Base-by-base conservation (phyloP, 2,113 vertebrate species). In the Dermatemys mawii region DNA sequence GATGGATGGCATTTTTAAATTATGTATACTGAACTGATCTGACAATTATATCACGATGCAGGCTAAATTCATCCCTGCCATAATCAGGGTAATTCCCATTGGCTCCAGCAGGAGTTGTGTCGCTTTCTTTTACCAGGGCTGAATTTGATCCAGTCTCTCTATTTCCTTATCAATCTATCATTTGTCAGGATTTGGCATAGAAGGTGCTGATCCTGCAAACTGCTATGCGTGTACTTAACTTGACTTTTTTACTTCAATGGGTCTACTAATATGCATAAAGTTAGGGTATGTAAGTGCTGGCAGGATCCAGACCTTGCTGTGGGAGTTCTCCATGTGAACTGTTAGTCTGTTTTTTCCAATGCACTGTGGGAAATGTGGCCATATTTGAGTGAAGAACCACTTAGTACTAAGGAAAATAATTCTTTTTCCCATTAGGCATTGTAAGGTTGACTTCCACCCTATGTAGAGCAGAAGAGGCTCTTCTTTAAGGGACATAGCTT, bases 1-100 rank as follows among this genome's bases (percentile, higher is more conserved):
- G 54, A 87, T 16, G 0, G 0, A n/a, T 73, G 78, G 73, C 76
- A 67, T 11, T 22, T 29, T 4, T 16, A 75, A 27, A 86, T 82
- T 75, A 53, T 51, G 83, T 55, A 51, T 86, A 81, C 91, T 67
- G 17, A 60, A 76, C 53, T 67, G 50, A 95, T 67, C 19, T 10
- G 35, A 44, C 13, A 14, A 22, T 84, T 26, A 24, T 48, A 60
- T 5, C n/a, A 27, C n/a, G 24, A 3, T 48, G 26, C 0, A 82
- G 75, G 27, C 3, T 88, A 91, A 86, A 24, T 44, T 82, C 9
- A 46, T 13, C 83, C 10, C 41, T 22, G 27, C 81, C 78, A 78
- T n/a, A 75, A n/a, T 84, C 63, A 88, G 90, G 83, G 5, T 0
- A 1, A 22, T 90, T 88, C 41, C 26, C 57, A 27, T 3, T 26